These are phyloP conservation scores for Pristionchus mayeri DNA, from an alignment of 2,888 invertebrate genomes.

Conservation along the genomic window DNA sequence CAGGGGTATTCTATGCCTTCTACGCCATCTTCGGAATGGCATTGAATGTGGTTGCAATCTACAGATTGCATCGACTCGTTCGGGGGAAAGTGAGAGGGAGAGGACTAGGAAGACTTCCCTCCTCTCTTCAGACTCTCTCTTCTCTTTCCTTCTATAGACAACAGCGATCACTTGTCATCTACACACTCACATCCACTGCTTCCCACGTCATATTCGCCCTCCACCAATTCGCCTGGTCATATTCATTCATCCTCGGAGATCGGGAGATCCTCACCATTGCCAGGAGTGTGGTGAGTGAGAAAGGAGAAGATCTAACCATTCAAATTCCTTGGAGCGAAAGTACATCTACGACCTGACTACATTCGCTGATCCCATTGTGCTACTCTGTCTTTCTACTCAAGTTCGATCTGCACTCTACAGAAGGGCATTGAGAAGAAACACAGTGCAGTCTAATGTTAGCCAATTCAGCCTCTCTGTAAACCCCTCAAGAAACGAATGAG, in stretches of 20 bases:
- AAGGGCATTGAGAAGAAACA: background rate
- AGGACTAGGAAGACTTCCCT: background rate
- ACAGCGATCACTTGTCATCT: conserved; percentile 2
- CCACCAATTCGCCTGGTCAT: conserved; percentile 1
- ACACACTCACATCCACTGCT: background rate
- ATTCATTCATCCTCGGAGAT: conserved; percentile 11
- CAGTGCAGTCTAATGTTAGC: background rate
- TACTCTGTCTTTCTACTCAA: background rate
- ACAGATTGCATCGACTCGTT: background rate
- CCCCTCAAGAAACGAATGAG: background rate
- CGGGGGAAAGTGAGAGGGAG: background rate
- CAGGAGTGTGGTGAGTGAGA: background rate
- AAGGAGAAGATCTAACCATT: background rate
- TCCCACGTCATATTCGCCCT: background rate
- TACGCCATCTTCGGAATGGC: background rate
- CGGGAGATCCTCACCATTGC: background rate
- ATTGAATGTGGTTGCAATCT: background rate
- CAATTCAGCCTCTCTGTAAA: background rate
- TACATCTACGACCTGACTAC: conserved; percentile 17
- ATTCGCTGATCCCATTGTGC: background rate
- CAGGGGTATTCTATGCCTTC: background rate
- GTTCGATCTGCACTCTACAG: background rate
- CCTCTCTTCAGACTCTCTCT: background rate
- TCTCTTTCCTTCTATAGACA: background rate
- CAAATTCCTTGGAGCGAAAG: background rate